A percentile compares a stretch with the other conserved stretches of the same genome.
Evolutionary conservation across 1,140 invertebrate species (phyloP).

Genomic region (Cydia fagiglandana): DNA sequence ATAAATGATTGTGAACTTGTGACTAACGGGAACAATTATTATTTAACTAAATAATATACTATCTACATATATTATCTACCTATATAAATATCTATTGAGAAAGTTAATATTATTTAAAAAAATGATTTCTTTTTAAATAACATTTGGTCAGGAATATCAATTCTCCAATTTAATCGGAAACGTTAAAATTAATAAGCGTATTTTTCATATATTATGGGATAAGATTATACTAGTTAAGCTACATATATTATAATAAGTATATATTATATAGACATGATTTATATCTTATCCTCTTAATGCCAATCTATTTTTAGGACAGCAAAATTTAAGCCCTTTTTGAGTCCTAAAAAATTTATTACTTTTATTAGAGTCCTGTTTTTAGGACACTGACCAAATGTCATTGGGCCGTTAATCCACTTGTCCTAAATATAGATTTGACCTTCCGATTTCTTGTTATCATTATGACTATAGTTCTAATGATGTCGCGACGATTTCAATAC

Average conservation of each 20-base stretch:
- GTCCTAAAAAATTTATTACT: too few species aligned
- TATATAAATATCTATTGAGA: conserved; percentile 56
- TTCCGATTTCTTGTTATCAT: neutral
- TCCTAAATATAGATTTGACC: conserved; percentile 19
- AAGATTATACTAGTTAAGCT: conserved; percentile 53
- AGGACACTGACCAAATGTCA: neutral
- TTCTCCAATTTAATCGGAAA: conserved; percentile 74
- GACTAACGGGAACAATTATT: conserved; percentile 1
- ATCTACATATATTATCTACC: conserved; percentile 44
- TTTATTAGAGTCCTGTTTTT: neutral
- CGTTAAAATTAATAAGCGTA: conserved; percentile 79
- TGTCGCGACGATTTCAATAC: conserved; percentile 34
- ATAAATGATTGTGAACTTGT: neutral
- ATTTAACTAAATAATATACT: conserved; percentile 31
- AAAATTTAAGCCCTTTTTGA: neutral
- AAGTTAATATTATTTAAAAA: conserved; percentile 54
- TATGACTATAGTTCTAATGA: neutral
- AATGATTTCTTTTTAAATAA: conserved; percentile 60
- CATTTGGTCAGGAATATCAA: conserved; percentile 76
- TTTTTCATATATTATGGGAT: conserved; percentile 68
- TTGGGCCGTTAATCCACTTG: conserved; percentile 38
- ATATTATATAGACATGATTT: conserved; percentile 36
- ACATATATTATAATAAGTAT: conserved; percentile 41
- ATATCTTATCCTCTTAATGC: conserved; percentile 2
- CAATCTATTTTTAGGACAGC: neutral